Conservation (phyloP, 2,113 vertebrate species). For the Mus spicilegus region DNA sequence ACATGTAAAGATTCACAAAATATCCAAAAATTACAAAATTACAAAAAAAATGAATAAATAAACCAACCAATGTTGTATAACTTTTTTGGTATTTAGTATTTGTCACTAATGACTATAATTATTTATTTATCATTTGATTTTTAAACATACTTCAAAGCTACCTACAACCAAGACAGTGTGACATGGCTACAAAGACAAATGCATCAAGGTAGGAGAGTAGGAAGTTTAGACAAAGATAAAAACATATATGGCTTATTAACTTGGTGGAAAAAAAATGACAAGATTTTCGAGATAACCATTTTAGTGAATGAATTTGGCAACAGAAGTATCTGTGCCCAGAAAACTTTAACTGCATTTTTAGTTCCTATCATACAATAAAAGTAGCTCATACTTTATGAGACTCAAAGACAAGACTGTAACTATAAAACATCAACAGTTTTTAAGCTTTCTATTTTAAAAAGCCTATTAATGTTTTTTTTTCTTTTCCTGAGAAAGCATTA, state of each 20-base stretch:
- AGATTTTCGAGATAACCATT: background rate
- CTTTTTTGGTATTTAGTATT: background rate
- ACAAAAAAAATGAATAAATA: background rate
- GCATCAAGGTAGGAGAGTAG: background rate
- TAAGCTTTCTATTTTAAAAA: background rate
- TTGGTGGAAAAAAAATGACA: background rate
- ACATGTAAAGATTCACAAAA: background rate
- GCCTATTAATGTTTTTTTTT: background rate
- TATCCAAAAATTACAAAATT: conserved; percentile 3
- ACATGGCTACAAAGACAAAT: background rate
- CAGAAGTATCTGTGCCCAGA: background rate
- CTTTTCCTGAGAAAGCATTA: background rate
- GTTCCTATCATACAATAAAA: background rate
- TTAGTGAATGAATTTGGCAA: background rate
- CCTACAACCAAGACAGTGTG: background rate
- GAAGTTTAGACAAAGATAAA: background rate
- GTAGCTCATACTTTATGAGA: background rate
- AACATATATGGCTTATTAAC: background rate
- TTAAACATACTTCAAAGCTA: background rate
- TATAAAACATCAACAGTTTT: background rate
- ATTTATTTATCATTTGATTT: background rate
- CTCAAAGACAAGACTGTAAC: background rate
- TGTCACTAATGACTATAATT: background rate
- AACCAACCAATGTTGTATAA: background rate
- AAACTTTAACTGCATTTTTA: background rate